Percentiles rank a stretch among this genome's conserved stretches.
Conservation (phyloP, 2,888 invertebrate species). For the Salpingus planirostris region DNA sequence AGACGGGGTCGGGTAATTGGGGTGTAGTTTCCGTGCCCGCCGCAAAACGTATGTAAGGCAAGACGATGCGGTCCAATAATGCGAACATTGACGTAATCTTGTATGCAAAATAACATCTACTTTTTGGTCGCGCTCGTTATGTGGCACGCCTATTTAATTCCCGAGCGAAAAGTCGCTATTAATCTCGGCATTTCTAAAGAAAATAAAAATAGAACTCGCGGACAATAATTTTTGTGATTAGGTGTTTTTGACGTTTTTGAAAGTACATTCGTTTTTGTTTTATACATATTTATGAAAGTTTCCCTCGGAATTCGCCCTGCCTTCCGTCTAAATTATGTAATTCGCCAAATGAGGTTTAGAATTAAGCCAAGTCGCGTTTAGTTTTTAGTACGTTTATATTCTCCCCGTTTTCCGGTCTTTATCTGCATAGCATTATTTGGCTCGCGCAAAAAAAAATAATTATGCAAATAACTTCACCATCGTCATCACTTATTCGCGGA, state of each 20-base stretch:
- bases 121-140: too few relatives aligned
- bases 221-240: slow-evolving; percentile 10
- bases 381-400: slow-evolving; percentile 8
- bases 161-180: too few relatives aligned
- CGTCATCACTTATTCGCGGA: too few relatives aligned
- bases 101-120: too few relatives aligned
- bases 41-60: slow-evolving; percentile 6
- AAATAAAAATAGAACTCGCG: slow-evolving; percentile 11
- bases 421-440: too few relatives aligned
- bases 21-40: slow-evolving; percentile 11
- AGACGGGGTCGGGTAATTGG: too few relatives aligned
- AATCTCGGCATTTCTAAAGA: slow-evolving; percentile 8
- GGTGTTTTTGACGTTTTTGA: slow-evolving; percentile 9
- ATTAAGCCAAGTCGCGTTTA: slow-evolving; percentile 11
- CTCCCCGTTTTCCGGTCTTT: slow-evolving; percentile 1
- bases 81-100: too few relatives aligned
- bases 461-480: too few relatives aligned
- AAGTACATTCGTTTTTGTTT: slow-evolving; percentile 11
- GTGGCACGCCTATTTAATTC: slow-evolving; percentile 7
- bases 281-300: slow-evolving; percentile 10
- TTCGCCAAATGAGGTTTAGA: slow-evolving; percentile 11
- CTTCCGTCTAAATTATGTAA: slow-evolving; percentile 10
- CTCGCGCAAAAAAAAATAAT: too few relatives aligned
- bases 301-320: slow-evolving; percentile 5
- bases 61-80: too few relatives aligned